Evolutionary conservation across 2,113 vertebrate genomes (phyloP), one percentile per base, ranked within the genome.

Genomic region (Triplophysa dalaica): DNA sequence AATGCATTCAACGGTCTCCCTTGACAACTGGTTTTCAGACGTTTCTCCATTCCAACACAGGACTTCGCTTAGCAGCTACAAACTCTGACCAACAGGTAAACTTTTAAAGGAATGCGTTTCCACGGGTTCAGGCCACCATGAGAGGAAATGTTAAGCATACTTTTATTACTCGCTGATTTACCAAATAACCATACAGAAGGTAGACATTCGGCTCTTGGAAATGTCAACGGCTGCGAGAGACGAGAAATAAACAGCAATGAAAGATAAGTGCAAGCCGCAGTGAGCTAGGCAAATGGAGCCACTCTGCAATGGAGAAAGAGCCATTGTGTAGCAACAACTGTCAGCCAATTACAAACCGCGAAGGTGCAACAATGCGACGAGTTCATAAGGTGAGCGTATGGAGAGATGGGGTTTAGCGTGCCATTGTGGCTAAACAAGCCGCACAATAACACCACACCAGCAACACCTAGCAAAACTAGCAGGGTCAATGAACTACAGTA

Each of bases 391-490:
- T 24, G 58, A 75, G 58, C 22, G 14, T 73, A 26, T 63, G 62
- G 58, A 62, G 58, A 62, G 72, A 75, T 63, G 21, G 41, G 72
- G 72, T 41, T 75, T 75, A 75, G 58, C 19, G 26, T 2, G 16
- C 38, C 72, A 75, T 75, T 75, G 58, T 63, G 45, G 26, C 33
- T 63, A 75, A 75, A 63, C 56, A 63, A 33, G 33, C 54, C 54
- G 26, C 50, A 70, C 69, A 70, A 70, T 56, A 70, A 73, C 4
- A n/a, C 5, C 54, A 62, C 38, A 75, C 38, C 7, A 62, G 56
- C 54, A 62, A 33, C 29, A 60, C 70, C 70, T 38, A 38, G 33
- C 54, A 73, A 41, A 60, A 73, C 72, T 75, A 14, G 14, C 12
- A 43, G 16, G 72, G 72, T 75, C 58, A 45, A 19, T 26, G 38